phyloP scores from a whole-genome alignment of 2,888 invertebrate genomes.

The Drosophila meridionalis region DNA sequence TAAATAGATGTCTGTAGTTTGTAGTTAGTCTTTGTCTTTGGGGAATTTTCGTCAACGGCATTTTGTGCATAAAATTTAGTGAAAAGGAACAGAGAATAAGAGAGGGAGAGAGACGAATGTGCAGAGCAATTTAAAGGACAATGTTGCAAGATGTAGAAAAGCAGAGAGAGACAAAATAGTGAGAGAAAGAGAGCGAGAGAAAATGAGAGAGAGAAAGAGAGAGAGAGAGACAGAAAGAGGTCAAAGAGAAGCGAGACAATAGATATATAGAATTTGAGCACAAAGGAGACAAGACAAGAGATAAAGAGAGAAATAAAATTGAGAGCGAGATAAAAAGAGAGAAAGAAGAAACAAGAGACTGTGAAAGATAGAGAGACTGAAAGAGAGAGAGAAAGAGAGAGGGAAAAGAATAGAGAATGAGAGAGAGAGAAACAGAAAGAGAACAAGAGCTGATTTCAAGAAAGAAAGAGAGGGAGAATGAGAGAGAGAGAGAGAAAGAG shows the following conservation, averaged over 20 bases:
- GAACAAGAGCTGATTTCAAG: not conserved
- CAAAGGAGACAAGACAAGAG: too few species aligned
- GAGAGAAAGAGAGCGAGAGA: not conserved
- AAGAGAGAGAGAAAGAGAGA: not conserved
- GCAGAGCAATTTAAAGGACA: not conserved
- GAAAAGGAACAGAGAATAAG: not conserved
- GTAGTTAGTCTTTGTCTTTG: constrained; percentile 8
- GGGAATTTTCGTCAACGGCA: constrained; percentile 18
- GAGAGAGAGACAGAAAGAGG: not conserved
- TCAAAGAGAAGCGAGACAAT: too few species aligned
- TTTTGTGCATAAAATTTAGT: not conserved
- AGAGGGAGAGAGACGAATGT: not conserved
- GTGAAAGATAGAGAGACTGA: not conserved
- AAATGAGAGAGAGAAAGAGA: not conserved
- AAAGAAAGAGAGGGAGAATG: not conserved
- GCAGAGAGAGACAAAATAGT: not conserved
- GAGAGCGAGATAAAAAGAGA: not conserved
- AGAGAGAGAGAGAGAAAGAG: not conserved
- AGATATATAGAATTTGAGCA: too few species aligned
- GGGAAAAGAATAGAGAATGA: not conserved
- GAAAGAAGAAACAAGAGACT: not conserved
- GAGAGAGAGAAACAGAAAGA: not conserved
- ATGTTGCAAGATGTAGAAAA: not conserved
- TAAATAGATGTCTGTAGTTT: constrained; percentile 6
- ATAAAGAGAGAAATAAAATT: too few species aligned